Evolutionary conservation across 2,113 vertebrate genomes (phyloP).

Genomic region (Ovis canadensis): DNA sequence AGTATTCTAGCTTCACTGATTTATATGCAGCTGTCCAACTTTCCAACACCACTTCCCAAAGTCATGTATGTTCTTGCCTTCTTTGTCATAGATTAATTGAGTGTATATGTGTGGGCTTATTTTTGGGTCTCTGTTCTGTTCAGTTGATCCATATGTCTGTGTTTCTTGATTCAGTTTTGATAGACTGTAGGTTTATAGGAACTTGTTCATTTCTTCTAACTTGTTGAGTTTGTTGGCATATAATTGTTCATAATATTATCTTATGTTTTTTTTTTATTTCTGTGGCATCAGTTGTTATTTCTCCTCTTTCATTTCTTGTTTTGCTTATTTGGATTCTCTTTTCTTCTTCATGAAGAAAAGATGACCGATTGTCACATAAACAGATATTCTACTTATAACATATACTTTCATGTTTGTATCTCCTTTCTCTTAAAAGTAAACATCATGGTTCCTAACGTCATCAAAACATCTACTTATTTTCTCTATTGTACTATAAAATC

Average conservation of each 20-base stretch:
- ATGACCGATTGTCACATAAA: neutral
- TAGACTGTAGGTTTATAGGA: neutral
- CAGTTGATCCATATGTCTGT: neutral
- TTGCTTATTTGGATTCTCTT: neutral
- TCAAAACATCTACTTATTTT: neutral
- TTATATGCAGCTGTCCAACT: neutral
- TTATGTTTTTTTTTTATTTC: neutral
- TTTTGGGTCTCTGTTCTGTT: neutral
- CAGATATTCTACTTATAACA: neutral
- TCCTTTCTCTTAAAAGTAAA: neutral
- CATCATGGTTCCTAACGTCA: neutral
- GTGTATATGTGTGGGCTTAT: neutral
- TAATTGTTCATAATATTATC: neutral
- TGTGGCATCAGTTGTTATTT: neutral
- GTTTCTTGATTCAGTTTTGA: neutral
- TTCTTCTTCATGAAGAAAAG: neutral
- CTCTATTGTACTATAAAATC: neutral
- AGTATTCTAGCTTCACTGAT: neutral
- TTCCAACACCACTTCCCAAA: neutral
- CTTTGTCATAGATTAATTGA: neutral
- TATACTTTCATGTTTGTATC: neutral
- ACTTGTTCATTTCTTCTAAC: neutral
- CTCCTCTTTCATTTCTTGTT: neutral
- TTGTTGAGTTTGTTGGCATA: neutral
- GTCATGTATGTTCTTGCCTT: neutral